phyloP scores from a whole-genome alignment of 2,888 invertebrate genomes.

The Rugalucina vietnamica region DNA sequence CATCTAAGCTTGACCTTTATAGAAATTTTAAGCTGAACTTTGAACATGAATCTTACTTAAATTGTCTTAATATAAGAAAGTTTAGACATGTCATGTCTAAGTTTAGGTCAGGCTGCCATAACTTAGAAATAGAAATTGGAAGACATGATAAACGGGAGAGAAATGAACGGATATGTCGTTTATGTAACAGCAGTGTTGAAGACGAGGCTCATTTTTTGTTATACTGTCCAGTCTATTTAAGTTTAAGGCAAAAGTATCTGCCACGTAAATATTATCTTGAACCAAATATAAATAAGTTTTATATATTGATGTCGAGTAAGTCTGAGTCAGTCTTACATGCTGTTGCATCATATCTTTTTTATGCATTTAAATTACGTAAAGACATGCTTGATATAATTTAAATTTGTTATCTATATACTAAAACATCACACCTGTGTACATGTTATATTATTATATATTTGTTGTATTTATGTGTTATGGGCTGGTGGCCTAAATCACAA shows the following conservation, averaged over 20 bases:
- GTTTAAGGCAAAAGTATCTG: not conserved
- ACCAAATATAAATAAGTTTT: not conserved
- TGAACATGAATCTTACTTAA: not conserved
- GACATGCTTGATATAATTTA: too few species aligned
- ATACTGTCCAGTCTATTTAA: not conserved
- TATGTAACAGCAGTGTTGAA: not conserved
- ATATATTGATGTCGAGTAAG: not conserved
- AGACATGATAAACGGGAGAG: not conserved
- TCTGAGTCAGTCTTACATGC: not conserved
- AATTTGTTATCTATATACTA: too few species aligned
- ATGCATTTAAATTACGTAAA: not conserved
- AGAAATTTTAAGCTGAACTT: not conserved
- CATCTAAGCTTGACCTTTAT: not conserved
- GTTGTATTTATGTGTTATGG: too few species aligned
- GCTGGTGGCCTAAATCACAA: too few species aligned
- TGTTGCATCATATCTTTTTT: not conserved
- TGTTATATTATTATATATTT: too few species aligned
- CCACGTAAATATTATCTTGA: not conserved
- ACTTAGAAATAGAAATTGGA: slow-evolving; percentile 22
- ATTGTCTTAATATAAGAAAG: not conserved
- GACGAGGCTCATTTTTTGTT: not conserved
- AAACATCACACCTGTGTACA: too few species aligned
- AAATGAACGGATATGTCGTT: not conserved
- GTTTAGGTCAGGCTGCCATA: slow-evolving; percentile 2
- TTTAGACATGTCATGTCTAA: not conserved